A percentile compares a stretch with the other conserved stretches of the same genome.
These are phyloP conservation scores for Crossocerus cetratus DNA, from an alignment of 2,888 invertebrate genomes.

Conservation along the genomic window DNA sequence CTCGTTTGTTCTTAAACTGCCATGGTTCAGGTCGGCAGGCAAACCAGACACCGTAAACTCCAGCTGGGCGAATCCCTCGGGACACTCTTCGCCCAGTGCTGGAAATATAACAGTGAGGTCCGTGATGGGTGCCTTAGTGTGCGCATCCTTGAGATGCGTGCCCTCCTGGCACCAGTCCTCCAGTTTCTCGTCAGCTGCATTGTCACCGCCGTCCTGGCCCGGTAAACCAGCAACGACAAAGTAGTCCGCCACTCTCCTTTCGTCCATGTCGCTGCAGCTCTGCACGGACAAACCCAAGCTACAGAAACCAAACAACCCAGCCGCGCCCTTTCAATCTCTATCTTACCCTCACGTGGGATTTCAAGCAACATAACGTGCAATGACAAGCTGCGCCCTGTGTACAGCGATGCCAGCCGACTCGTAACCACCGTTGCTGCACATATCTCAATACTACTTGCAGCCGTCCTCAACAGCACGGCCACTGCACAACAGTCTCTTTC, in stretches of 20 bases:
- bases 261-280: slow-evolving; percentile 82
- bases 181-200: slow-evolving; percentile 82
- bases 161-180: slow-evolving; percentile 78
- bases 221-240: slow-evolving; percentile 98
- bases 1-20: slow-evolving; percentile 94
- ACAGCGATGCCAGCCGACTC: neutral
- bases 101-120: slow-evolving; percentile 96
- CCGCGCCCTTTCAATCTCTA: neutral
- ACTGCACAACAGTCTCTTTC: neutral
- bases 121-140: slow-evolving; percentile 94
- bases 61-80: slow-evolving; percentile 86
- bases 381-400: neutral
- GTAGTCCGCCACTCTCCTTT: slow-evolving; percentile 95
- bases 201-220: slow-evolving; percentile 78
- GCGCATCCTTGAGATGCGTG: slow-evolving; percentile 87
- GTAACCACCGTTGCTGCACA: neutral
- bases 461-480: neutral
- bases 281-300: neutral
- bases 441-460: neutral
- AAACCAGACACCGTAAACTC: slow-evolving; percentile 91
- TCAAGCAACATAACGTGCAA: slow-evolving; percentile 6
- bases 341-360: neutral
- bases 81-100: slow-evolving; percentile 89
- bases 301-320: neutral
- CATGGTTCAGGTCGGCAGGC: slow-evolving; percentile 97